Evolutionary conservation across 2,888 invertebrate species (phyloP).

Genomic region (Epinotia demarniana): DNA sequence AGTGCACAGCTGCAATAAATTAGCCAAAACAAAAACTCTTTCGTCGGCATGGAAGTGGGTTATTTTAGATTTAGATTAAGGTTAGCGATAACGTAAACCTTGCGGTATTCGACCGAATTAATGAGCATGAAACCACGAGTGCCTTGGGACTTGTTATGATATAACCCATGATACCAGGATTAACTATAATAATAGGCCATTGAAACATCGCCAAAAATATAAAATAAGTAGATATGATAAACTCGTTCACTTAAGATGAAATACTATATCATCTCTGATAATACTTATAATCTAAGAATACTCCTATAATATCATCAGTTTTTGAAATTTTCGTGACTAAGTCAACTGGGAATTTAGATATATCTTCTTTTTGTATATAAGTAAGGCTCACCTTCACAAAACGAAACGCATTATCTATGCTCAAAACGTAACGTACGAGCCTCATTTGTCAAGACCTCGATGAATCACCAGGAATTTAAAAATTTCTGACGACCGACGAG

Average conservation of each 20-base stretch:
- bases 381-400: background rate
- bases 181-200: constrained; percentile 5
- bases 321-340: background rate
- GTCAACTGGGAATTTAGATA: background rate
- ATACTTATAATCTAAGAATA: background rate
- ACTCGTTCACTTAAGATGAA: background rate
- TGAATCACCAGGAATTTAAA: constrained; percentile 64
- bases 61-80: constrained; percentile 59
- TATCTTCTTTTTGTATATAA: constrained; percentile 9
- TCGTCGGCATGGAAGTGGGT: constrained; percentile 46
- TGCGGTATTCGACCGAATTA: constrained; percentile 55
- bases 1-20: constrained; percentile 22
- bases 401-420: constrained; percentile 21
- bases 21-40: constrained; percentile 30
- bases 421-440: constrained; percentile 16
- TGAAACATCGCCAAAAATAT: background rate
- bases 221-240: background rate
- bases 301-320: background rate
- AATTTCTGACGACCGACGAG: constrained; percentile 66
- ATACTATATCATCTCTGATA: background rate
- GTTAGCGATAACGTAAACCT: constrained; percentile 54
- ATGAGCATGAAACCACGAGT: constrained; percentile 54
- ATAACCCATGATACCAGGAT: constrained; percentile 28
- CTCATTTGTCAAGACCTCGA: constrained; percentile 48
- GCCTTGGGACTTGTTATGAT: constrained; percentile 48